Percentiles rank a stretch among this genome's conserved stretches.
phyloP scores from a whole-genome alignment of 2,113 vertebrate species.

The Chauna torquata region DNA sequence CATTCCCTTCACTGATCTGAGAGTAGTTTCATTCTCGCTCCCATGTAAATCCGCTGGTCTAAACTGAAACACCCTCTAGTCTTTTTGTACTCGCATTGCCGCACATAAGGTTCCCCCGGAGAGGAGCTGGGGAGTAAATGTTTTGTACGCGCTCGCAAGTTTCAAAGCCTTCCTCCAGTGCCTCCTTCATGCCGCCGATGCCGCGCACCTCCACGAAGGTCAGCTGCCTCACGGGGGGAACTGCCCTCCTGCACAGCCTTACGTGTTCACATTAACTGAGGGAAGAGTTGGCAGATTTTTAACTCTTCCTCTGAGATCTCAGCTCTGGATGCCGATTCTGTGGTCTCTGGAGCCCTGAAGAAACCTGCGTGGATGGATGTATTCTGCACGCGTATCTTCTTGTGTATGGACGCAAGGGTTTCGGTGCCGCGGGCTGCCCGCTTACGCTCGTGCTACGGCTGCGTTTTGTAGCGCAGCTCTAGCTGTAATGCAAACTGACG shows the following conservation, averaged over 20 bases:
- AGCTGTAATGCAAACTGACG: background rate
- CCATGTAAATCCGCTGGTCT: background rate
- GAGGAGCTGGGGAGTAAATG: background rate
- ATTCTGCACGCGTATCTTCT: background rate
- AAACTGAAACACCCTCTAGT: background rate
- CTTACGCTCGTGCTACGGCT: background rate
- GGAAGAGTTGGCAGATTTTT: background rate
- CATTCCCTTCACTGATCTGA: background rate
- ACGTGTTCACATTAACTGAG: fast-evolving
- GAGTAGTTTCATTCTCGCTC: background rate
- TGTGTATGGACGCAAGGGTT: background rate
- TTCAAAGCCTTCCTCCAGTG: background rate
- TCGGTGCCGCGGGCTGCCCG: background rate
- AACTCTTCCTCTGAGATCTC: background rate
- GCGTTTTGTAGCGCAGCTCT: background rate
- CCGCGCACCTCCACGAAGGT: background rate
- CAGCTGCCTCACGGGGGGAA: background rate
- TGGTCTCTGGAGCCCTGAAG: background rate
- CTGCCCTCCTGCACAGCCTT: fast-evolving
- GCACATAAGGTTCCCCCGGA: background rate
- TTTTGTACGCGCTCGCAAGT: background rate
- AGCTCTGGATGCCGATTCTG: background rate
- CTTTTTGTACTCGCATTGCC: background rate
- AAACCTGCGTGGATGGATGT: background rate
- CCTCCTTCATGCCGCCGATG: background rate